These are phyloP conservation scores for Oscheius sp. DNA, from an alignment of 2,888 invertebrate species.

Conservation along the genomic window DNA sequence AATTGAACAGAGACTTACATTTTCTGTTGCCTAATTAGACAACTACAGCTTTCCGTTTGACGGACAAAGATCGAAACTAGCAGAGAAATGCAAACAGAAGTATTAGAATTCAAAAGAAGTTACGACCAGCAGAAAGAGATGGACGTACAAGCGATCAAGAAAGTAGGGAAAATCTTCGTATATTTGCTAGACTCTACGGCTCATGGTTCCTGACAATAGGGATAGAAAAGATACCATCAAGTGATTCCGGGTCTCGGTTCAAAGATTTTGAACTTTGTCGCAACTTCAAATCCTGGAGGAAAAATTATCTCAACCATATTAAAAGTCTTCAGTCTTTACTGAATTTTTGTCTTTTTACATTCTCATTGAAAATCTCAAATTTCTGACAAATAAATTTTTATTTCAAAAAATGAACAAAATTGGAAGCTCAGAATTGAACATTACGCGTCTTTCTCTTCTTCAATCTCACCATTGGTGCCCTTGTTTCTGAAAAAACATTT, in stretches of 20 bases:
- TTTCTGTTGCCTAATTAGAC: no score
- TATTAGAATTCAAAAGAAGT: background rate
- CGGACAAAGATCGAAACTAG: no score
- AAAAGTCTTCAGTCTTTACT: no score
- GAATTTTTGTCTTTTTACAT: no score
- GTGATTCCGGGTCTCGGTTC: background rate
- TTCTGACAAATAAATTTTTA: conserved; percentile 15
- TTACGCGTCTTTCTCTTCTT: conserved; percentile 21
- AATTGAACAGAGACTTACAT: background rate
- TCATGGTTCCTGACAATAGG: background rate
- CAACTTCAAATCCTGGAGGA: no score
- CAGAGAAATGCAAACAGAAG: conserved; percentile 8
- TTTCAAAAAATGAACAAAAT: conserved; percentile 6
- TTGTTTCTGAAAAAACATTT: conserved; percentile 2
- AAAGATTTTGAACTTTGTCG: background rate
- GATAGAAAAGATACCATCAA: background rate
- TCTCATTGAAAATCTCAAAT: background rate
- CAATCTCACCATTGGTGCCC: conserved; percentile 8
- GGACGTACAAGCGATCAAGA: conserved; percentile 11
- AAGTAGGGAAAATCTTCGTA: background rate
- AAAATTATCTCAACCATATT: no score
- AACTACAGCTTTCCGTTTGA: no score
- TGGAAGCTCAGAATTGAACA: conserved; percentile 10
- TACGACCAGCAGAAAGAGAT: background rate
- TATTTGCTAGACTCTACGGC: conserved; percentile 3